phyloP scores from a whole-genome alignment of 2,113 vertebrate genomes.

The Jaculus jaculus region DNA sequence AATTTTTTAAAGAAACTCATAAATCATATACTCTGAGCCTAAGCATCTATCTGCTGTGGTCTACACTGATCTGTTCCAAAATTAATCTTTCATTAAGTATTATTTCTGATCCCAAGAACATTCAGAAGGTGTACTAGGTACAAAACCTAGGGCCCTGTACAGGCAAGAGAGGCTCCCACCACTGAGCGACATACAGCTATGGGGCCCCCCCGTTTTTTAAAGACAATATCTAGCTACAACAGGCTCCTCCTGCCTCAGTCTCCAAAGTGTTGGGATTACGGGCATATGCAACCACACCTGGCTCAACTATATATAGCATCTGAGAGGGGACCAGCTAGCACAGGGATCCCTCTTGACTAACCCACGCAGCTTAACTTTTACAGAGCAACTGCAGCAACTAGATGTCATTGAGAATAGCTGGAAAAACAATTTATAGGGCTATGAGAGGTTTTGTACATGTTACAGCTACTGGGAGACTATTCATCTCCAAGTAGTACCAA shows the following conservation, averaged over 20 bases:
- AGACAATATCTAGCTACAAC: neutral
- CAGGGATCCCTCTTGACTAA: neutral
- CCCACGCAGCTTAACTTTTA: neutral
- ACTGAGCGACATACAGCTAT: neutral
- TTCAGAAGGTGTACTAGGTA: neutral
- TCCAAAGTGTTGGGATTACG: neutral
- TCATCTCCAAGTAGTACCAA: neutral
- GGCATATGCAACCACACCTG: too few species aligned
- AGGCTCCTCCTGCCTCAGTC: neutral
- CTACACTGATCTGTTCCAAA: neutral
- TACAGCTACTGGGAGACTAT: neutral
- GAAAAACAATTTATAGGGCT: neutral
- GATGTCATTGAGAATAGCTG: neutral
- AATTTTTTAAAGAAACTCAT: neutral
- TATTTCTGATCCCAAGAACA: slow-evolving; percentile 7
- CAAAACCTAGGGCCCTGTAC: neutral
- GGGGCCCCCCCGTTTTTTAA: neutral
- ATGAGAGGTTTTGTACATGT: neutral
- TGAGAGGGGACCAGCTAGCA: neutral
- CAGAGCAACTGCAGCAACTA: neutral
- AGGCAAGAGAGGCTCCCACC: neutral
- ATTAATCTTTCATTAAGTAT: slow-evolving; percentile 29
- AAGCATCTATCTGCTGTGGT: slow-evolving; percentile 13
- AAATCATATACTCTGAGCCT: neutral
- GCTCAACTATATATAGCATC: neutral